phyloP scores from a whole-genome alignment of 2,113 vertebrate species.

The Barbus barbus region DNA sequence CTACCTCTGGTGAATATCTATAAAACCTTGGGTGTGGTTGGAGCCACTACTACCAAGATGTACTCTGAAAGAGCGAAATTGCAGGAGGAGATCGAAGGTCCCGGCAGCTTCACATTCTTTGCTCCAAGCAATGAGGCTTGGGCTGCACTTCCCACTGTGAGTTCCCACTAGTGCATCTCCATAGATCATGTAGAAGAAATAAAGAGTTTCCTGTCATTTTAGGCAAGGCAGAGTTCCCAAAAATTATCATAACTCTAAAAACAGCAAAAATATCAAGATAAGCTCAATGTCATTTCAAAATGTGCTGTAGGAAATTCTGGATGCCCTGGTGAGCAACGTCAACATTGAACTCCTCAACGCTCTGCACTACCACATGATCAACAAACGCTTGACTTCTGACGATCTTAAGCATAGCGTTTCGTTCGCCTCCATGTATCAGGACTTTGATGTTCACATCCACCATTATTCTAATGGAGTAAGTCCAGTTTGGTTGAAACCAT shows the following conservation, averaged over 20 bases:
- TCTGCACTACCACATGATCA: conserved; percentile 96
- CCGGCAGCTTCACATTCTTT: conserved; percentile 95
- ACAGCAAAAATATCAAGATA: background rate
- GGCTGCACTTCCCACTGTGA: conserved; percentile 85
- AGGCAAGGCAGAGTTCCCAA: background rate
- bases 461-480: conserved; percentile 95
- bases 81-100: conserved; percentile 88
- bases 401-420: conserved; percentile 87
- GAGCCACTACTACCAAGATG: conserved; percentile 90
- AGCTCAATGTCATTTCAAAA: conserved; percentile 20
- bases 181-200: background rate
- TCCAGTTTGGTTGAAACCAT: background rate
- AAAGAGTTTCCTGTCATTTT: conserved; percentile 7
- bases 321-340: conserved; percentile 95
- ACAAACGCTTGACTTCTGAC: conserved; percentile 87
- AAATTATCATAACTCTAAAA: background rate
- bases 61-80: conserved; percentile 90
- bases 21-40: conserved; percentile 88
- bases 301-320: conserved; percentile 87
- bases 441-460: conserved; percentile 89
- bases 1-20: conserved; percentile 93
- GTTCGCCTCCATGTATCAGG: conserved; percentile 94
- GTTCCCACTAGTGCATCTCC: conserved; percentile 53
- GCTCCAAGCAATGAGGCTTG: conserved; percentile 95
- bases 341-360: conserved; percentile 98